Percentiles rank a stretch among this genome's conserved stretches.
Conservation (phyloP, 2,797 vertebrate species). For the Gadopsis marmoratus region DNA sequence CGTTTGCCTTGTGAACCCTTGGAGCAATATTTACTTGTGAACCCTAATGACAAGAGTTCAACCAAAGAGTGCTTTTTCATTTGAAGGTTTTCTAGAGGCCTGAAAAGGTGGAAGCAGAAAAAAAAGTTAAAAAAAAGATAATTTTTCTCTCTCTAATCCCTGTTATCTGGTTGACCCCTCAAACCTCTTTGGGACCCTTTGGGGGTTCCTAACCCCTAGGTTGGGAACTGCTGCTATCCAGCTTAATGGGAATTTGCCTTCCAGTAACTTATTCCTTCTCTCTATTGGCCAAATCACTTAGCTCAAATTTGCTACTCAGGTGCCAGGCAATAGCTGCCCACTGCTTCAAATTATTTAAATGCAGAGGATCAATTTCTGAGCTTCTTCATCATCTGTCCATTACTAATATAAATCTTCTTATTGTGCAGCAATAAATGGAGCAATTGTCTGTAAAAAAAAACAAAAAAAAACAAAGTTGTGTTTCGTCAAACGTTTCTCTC, state of each 20-base stretch:
- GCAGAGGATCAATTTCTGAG: not conserved
- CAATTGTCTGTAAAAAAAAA: constrained; percentile 2
- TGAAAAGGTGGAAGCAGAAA: not conserved
- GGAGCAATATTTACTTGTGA: not conserved
- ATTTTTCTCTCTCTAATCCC: not conserved
- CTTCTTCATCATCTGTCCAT: not conserved
- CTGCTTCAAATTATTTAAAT: constrained; percentile 18
- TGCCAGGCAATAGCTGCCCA: constrained; percentile 15
- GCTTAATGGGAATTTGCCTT: not conserved
- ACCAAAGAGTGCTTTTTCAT: not conserved
- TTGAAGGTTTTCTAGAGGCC: not conserved
- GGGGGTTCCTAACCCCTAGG: not conserved
- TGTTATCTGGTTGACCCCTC: not conserved
- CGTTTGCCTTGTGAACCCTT: not conserved
- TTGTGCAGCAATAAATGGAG: constrained; percentile 1
- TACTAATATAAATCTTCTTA: constrained; percentile 2
- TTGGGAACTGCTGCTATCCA: not conserved
- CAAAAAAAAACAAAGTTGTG: not conserved
- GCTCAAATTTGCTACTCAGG: not conserved
- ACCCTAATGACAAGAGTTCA: not conserved
- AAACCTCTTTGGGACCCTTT: not conserved
- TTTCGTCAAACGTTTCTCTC: constrained; percentile 22
- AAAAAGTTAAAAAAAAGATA: not conserved
- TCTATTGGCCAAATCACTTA: not conserved
- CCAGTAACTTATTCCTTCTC: not conserved